Conservation (phyloP, 2,888 invertebrate genomes). For the Ophion ventricosus region DNA sequence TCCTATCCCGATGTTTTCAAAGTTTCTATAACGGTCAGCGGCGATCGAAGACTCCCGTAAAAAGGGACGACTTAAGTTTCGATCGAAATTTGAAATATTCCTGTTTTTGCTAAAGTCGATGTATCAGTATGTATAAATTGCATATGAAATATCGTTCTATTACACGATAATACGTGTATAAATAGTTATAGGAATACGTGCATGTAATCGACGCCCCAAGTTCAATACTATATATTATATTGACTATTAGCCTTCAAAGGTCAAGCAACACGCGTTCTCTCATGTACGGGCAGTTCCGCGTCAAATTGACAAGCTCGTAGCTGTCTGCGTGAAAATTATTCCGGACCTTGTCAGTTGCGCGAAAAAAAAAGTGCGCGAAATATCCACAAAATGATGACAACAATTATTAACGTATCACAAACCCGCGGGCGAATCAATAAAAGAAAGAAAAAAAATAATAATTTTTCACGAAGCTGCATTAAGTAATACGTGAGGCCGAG, state of each 20-base stretch:
- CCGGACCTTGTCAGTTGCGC: not conserved
- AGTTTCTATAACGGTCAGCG: slow-evolving; percentile 10
- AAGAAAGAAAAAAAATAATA: not conserved
- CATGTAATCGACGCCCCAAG: not conserved
- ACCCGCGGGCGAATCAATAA: not conserved
- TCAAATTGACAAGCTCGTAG: not conserved
- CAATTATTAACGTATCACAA: not conserved
- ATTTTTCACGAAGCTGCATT: not conserved
- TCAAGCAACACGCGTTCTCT: slow-evolving; percentile 37
- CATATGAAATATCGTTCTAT: not conserved
- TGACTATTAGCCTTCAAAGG: slow-evolving; percentile 51
- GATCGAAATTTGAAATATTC: not conserved
- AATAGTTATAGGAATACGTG: not conserved
- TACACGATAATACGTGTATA: not conserved
- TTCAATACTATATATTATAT: slow-evolving; percentile 3
- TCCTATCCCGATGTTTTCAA: not conserved
- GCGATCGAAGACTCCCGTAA: not conserved
- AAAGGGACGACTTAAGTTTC: not conserved
- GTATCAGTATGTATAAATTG: not conserved
- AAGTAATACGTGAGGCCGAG: not conserved
- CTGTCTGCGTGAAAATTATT: not conserved
- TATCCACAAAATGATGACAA: not conserved
- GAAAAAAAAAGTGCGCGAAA: not conserved
- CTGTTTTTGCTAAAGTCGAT: not conserved
- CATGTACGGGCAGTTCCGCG: not conserved